Evolutionary conservation across 2,113 vertebrate genomes (phyloP), one percentile per base, ranked within the genome.

Genomic region (Pteropus alecto): DNA sequence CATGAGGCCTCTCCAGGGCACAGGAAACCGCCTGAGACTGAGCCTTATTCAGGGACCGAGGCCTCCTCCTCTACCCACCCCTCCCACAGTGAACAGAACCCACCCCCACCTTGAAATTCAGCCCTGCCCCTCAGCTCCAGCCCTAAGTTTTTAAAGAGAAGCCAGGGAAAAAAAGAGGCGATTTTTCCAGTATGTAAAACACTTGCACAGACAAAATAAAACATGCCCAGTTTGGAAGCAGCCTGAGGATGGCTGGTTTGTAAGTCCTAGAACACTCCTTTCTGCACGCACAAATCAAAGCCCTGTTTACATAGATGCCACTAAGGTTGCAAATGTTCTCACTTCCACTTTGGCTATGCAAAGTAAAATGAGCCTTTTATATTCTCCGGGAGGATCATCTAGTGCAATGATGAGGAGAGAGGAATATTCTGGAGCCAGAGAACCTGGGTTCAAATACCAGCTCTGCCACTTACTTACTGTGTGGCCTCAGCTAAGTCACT

Each of bases 191-290:
- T 41, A 67, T 26, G 43, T 68, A 38, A 93, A 87, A 67, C 67
- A 38, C 82, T 56, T 33, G 26, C 38, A 48, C 11, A 76, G 79
- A 82, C 83, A 81, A 58, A 93, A 88, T 61, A 76, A 95, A 97
- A 78, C 83, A 86, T 7, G 35, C 33, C 28, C 54, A 19, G 28
- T 2, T 56, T 82, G 82, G 92, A 95, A 56, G 30, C 77, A 15
- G 86, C 22, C 95, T 51, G 48, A 70, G 67, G 0, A 13, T 5
- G 26, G 56, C 93, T 48, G 4, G 43, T 15, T 24, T 9, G 30
- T 21, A 16, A 82, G 26, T 33, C 28, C 46, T 46, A 68, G 76
- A 95, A 85, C 41, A 65, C 14, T 70, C 85, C 60, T 68, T 67
- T 41, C 30, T 85, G 89, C 67, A 8, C 76, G 33, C 63, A 26